phyloP scores from a whole-genome alignment of 2,797 vertebrate species.

The Peromyscus melanophrys region DNA sequence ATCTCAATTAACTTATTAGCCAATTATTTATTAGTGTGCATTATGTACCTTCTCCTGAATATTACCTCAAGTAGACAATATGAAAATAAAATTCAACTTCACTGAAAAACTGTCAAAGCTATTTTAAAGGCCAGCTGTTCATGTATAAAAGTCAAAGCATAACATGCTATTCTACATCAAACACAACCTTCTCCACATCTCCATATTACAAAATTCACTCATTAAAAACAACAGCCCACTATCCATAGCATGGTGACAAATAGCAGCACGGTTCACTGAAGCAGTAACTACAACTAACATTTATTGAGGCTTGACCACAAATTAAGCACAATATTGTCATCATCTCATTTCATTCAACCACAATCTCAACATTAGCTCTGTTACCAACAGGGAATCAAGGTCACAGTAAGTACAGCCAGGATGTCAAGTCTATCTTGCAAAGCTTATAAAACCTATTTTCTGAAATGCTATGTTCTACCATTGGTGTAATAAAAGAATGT shows the following conservation, averaged over 20 bases:
- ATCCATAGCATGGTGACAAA: neutral
- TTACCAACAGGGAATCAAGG: conserved; percentile 23
- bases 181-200: neutral
- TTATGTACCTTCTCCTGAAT: neutral
- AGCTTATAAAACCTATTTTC: conserved; percentile 12
- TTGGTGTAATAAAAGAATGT: conserved; percentile 3
- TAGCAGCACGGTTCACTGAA: neutral
- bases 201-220: neutral
- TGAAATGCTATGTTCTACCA: conserved; percentile 35
- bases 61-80: neutral
- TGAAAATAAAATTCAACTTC: conserved; percentile 3
- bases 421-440: neutral
- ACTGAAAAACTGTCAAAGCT: neutral
- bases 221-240: neutral
- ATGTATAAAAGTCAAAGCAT: conserved; percentile 27
- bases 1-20: conserved; percentile 12
- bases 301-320: neutral
- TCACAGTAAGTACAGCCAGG: neutral
- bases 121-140: neutral
- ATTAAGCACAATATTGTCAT: neutral
- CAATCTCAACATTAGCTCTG: neutral
- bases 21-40: neutral
- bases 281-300: neutral
- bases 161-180: neutral
- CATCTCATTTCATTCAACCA: conserved; percentile 22